These are phyloP conservation scores for Drosophila ananassae DNA, from an alignment of 1,140 invertebrate species.

Conservation along the genomic window DNA sequence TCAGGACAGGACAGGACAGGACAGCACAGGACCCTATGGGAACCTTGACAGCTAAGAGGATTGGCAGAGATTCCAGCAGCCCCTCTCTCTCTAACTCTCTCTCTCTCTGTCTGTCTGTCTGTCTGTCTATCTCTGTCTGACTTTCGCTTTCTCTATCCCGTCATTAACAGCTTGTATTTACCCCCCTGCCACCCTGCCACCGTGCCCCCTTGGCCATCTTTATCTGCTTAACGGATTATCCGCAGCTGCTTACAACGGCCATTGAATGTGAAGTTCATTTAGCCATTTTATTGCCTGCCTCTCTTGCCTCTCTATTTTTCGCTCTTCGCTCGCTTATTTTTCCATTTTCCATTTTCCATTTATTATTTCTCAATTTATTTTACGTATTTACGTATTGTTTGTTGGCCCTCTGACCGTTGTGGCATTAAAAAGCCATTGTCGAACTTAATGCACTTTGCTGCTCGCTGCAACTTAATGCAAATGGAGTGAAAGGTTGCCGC, in stretches of 20 bases:
- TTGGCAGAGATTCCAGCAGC: constrained; percentile 41
- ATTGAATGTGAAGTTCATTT: constrained; percentile 42
- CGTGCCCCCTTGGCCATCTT: constrained; percentile 15
- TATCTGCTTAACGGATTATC: constrained; percentile 52
- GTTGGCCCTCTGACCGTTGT: not conserved
- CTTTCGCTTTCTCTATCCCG: not conserved
- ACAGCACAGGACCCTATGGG: not conserved
- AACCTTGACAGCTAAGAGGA: constrained; percentile 45
- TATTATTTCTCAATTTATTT: constrained; percentile 36
- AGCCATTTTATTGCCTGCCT: not conserved
- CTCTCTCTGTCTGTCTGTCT: not conserved
- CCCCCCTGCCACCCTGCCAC: constrained; percentile 14
- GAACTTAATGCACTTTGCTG: constrained; percentile 49
- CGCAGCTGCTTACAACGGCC: constrained; percentile 37
- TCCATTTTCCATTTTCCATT: not conserved
- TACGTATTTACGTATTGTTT: constrained; percentile 5
- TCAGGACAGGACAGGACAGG: not conserved
- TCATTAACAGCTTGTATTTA: constrained; percentile 36
- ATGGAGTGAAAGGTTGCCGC: constrained; percentile 15
- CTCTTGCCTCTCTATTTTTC: not conserved
- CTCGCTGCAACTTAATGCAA: constrained; percentile 37
- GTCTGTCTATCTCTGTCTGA: too few relatives aligned
- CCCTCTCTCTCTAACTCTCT: not conserved
- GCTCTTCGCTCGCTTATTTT: not conserved
- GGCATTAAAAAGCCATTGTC: constrained; percentile 46